These are phyloP conservation scores for Kryptolebias marmoratus DNA, from an alignment of 2,113 vertebrate genomes.

Conservation along the genomic window DNA sequence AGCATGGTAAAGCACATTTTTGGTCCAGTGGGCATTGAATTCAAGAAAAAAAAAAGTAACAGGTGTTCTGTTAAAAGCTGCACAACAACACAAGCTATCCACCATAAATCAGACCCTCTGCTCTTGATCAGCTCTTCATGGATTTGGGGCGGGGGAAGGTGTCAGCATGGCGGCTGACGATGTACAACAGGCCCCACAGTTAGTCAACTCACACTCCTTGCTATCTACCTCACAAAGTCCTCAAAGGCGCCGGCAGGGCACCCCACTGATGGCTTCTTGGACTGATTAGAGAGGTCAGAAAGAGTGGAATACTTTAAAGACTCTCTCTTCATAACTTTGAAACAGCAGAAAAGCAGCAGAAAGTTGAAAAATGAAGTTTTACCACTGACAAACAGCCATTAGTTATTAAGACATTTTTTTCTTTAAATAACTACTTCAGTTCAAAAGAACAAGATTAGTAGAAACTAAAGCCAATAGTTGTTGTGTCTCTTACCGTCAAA, in stretches of 20 bases:
- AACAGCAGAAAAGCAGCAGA: not conserved
- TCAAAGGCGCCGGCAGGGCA: conserved; percentile 42
- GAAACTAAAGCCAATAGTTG: conserved; percentile 6
- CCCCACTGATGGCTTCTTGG: conserved; percentile 17
- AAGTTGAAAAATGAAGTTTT: conserved; percentile 2
- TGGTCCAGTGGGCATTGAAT: conserved; percentile 26
- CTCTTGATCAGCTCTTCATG: conserved; percentile 9
- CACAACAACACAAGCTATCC: conserved; percentile 39
- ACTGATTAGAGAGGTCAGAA: conserved; percentile 38
- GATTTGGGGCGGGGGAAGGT: conserved; percentile 28
- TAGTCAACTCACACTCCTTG: conserved; percentile 50
- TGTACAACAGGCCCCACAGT: conserved; percentile 54
- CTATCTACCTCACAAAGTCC: conserved; percentile 55
- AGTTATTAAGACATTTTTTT: not conserved
- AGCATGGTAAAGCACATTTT: conserved; percentile 14
- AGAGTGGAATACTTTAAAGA: not conserved
- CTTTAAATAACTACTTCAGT: conserved; percentile 12
- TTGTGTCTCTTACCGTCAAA: conserved; percentile 62
- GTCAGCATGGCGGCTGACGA: conserved; percentile 58
- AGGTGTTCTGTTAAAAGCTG: conserved; percentile 56
- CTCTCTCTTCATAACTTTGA: not conserved
- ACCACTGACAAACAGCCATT: not conserved
- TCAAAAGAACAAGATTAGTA: conserved; percentile 15
- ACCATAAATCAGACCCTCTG: conserved; percentile 51
- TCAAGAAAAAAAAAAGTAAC: conserved; percentile 57